Base-by-base conservation (phyloP, 2,797 vertebrate species). In the Mico argentatus region DNA sequence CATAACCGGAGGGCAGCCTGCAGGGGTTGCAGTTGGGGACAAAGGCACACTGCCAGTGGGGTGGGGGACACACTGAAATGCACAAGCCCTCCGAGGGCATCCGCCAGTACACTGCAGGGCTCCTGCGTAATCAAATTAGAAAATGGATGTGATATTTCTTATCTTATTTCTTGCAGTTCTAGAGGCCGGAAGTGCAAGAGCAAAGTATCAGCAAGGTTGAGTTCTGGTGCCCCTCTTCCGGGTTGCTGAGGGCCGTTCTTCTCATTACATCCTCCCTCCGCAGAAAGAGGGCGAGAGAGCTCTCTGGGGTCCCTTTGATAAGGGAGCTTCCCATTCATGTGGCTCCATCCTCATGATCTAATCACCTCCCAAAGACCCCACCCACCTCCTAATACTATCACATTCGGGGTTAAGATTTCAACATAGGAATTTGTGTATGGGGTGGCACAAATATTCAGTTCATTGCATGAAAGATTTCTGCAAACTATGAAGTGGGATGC, bases 21-120 rank as follows among this genome's bases (percentile, higher is more conserved):
- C 26, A 15, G 24, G 1, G 0, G 33, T 61, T 26, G 41, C 6
- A 1, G 75, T 1, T 33, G 33, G 67, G 22, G 55, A 39, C 24
- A 26, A 44, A 48, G 30, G 39, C 7, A 7, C 7, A 1, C 17
- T 14, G 55, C 7, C 2, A 10, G 7, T 20, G 20, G 64, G 15
- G 2, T 0, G 13, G 8, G 3, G 22, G 3, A 27, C 33, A 15
- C n/a, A 30, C 30, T 3, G 3, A 77, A 10, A 12, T 2, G 9
- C 8, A 7, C 27, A 10, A 48, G 57, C 5, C n/a, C 30, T 64
- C 24, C 22, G 9, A 44, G 33, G 59, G 41, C 3, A 6, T 39
- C 61, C 2, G 2, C 22, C 59, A 75, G 83, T 64, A 59, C 33
- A 7, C 26, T 14, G 36, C 1, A 30, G 7, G 48, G 41, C 50